Conservation (phyloP, 2,113 vertebrate genomes). For the Fregata magnificens region DNA sequence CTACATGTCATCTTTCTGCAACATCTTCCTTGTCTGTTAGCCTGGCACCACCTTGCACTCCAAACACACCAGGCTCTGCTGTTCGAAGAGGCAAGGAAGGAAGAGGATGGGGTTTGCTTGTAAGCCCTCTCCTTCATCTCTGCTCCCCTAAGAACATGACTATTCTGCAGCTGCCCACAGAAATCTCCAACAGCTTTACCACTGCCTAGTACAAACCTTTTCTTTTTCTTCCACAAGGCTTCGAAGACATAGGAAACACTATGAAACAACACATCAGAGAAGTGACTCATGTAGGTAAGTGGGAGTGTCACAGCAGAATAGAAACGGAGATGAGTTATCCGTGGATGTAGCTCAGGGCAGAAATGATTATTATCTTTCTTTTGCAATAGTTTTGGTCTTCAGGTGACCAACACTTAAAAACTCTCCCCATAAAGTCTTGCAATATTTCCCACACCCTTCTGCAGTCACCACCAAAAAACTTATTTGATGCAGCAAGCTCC, state of each 20-base stretch:
- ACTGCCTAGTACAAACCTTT: background rate
- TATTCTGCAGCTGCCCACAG: background rate
- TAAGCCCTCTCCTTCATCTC: background rate
- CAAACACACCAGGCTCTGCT: background rate
- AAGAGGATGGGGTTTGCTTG: background rate
- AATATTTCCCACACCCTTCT: background rate
- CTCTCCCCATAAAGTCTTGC: background rate
- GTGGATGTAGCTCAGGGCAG: background rate
- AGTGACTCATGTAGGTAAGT: background rate
- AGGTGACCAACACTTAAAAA: background rate
- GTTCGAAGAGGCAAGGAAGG: background rate
- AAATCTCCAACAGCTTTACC: background rate
- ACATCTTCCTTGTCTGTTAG: background rate
- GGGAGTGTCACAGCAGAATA: background rate
- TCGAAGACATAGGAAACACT: background rate
- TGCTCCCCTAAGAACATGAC: background rate
- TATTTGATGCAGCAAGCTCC: background rate
- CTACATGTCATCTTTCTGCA: background rate
- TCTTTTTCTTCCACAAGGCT: background rate
- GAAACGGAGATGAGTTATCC: background rate
- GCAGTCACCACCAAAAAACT: background rate
- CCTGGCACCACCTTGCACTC: background rate
- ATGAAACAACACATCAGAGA: background rate
- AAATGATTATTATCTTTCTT: background rate
- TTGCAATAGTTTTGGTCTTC: background rate